phyloP scores from a whole-genome alignment of 2,888 invertebrate species.

The Halocaridina rubra region DNA sequence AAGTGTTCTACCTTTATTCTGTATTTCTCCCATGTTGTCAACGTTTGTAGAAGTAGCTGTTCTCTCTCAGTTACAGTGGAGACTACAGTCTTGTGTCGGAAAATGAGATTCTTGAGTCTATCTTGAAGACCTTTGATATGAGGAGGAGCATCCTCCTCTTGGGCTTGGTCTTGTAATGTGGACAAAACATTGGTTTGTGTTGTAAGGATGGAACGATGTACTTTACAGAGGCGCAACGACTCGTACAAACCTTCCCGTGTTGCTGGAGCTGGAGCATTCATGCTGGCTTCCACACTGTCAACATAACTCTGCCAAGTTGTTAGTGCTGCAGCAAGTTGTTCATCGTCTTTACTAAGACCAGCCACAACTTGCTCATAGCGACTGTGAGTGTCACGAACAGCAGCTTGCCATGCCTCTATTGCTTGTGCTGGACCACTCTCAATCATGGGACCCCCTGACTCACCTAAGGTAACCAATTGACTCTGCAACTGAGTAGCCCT shows the following conservation, averaged over 20 bases:
- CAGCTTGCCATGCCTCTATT: slow-evolving; percentile 54
- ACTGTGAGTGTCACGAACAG: slow-evolving; percentile 54
- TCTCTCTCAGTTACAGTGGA: slow-evolving; percentile 50
- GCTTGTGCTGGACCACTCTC: slow-evolving; percentile 39
- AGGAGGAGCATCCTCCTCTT: slow-evolving; percentile 41
- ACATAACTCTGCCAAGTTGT: slow-evolving; percentile 60
- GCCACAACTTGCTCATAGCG: slow-evolving; percentile 61
- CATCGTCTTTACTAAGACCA: slow-evolving; percentile 60
- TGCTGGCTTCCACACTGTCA: slow-evolving; percentile 55
- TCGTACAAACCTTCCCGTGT: slow-evolving; percentile 62
- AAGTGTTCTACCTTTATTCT: slow-evolving; percentile 58
- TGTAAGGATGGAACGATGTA: slow-evolving; percentile 61
- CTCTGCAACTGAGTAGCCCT: slow-evolving; percentile 51
- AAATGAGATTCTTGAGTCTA: slow-evolving; percentile 47
- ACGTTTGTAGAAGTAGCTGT: slow-evolving; percentile 49
- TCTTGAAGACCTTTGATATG: slow-evolving; percentile 42
- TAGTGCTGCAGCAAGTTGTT: slow-evolving; percentile 61
- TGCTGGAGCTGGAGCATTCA: slow-evolving; percentile 58
- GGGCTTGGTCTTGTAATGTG: slow-evolving; percentile 54
- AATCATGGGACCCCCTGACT: slow-evolving; percentile 37
- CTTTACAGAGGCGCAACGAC: slow-evolving; percentile 58
- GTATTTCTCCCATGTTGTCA: slow-evolving; percentile 60
- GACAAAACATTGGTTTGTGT: slow-evolving; percentile 53
- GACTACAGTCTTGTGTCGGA: slow-evolving; percentile 53
- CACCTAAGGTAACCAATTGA: slow-evolving; percentile 52